Evolutionary conservation across 1,140 invertebrate genomes (phyloP).

Genomic region (Anastatus disparis): DNA sequence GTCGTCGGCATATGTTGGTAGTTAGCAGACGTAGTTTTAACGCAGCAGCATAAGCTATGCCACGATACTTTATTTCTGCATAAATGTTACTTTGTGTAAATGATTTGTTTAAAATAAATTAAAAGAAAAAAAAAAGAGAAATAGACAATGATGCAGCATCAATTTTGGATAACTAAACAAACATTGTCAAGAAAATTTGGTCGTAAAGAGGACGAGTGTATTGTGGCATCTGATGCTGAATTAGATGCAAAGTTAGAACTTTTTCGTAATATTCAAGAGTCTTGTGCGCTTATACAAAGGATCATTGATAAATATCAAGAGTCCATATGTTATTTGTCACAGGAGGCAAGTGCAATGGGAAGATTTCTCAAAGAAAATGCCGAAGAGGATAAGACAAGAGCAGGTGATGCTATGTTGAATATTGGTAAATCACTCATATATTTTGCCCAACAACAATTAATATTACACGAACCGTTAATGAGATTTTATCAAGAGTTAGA

Average conservation of each 20-base stretch:
- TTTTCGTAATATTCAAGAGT: constrained; percentile 94
- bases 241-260: constrained; percentile 97
- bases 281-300: constrained; percentile 87
- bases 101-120: too few relatives aligned
- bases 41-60: too few relatives aligned
- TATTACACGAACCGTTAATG: constrained; percentile 85
- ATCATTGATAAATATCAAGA: constrained; percentile 96
- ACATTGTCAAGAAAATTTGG: constrained; percentile 93
- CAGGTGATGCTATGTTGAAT: constrained; percentile 92
- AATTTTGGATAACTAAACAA: constrained; percentile 99
- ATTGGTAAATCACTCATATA: constrained; percentile 95
- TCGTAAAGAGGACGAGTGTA: constrained; percentile 97
- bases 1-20: too few relatives aligned
- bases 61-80: too few relatives aligned
- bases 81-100: too few relatives aligned
- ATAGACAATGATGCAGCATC: constrained; percentile 97
- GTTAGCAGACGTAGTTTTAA: too few relatives aligned
- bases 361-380: constrained; percentile 94
- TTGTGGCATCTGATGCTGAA: constrained; percentile 95
- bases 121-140: too few relatives aligned
- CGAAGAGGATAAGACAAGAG: constrained; percentile 88
- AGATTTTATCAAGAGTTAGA: constrained; percentile 96
- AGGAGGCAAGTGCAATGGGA: constrained; percentile 95
- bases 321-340: constrained; percentile 87
- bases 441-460: constrained; percentile 93